phyloP scores from a whole-genome alignment of 2,888 invertebrate genomes.

The Dioctria rufipes region DNA sequence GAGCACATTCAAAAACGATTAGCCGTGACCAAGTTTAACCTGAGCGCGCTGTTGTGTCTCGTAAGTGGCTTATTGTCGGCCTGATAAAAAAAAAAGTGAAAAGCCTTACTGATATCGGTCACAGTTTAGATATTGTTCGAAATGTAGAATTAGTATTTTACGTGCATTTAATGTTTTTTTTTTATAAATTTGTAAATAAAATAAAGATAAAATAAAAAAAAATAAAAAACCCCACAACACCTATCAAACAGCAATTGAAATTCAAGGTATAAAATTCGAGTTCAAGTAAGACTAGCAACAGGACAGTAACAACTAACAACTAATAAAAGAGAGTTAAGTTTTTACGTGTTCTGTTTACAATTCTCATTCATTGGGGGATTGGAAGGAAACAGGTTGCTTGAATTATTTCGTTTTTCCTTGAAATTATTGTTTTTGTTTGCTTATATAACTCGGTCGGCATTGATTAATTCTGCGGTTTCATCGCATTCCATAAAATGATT shows the following conservation, averaged over 20 bases:
- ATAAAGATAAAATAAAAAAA: too few species aligned
- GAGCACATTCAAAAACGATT: background rate
- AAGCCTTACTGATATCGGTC: background rate
- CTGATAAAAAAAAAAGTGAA: background rate
- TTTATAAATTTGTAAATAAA: too few species aligned
- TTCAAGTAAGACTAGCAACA: background rate
- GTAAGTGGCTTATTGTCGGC: background rate
- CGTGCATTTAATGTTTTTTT: conserved; percentile 17
- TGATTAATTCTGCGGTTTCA: conserved; percentile 28
- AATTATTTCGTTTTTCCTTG: conserved; percentile 32
- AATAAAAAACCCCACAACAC: background rate
- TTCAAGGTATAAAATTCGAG: conserved; percentile 26
- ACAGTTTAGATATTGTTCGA: background rate
- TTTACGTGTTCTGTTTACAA: conserved; percentile 15
- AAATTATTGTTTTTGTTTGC: conserved; percentile 6
- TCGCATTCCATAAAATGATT: conserved; percentile 3
- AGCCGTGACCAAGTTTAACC: conserved; percentile 39
- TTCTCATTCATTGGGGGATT: background rate
- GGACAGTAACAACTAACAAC: background rate
- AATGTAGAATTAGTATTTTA: conserved; percentile 9
- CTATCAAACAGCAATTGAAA: conserved; percentile 1
- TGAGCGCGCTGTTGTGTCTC: background rate
- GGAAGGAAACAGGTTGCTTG: conserved; percentile 26
- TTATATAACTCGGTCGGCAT: conserved; percentile 26
- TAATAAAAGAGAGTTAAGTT: background rate